Evolutionary conservation across 1,140 invertebrate genomes (phyloP), one percentile per base, ranked within the genome.

Genomic region (Lordiphosa mommai): DNA sequence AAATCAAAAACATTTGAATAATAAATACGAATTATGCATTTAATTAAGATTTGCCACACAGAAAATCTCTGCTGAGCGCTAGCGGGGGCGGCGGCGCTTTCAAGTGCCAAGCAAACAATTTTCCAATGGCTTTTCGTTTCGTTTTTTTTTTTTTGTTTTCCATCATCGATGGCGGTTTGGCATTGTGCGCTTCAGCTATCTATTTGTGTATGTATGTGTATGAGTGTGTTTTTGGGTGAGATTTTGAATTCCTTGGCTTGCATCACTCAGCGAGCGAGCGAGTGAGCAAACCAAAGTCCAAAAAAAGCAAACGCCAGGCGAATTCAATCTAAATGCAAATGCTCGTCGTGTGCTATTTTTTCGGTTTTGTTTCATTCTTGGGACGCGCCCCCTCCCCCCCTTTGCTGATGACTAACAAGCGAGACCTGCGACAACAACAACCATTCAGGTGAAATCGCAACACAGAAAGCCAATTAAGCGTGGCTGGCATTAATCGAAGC

Each of bases 301-400:
- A 53, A 14, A 41, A 36, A 13, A 40, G 17, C 46, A 51, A 80
- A 52, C 47, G 47, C 46, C 67, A 58, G 44, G 69, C 71, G 63
- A 76, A 84, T 84, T 72, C 77, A 82, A 82, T 82, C 77, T 82
- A 82, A 82, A 82, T 82, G 77, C 77, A 82, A 82, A 82, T 82
- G 77, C 52, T 76, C 56, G 61, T 61, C 53, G 47, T 74, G 61
- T 80, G 66, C 60, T 71, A 23, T 23, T 23, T 23, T 23, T 23
- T 23, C 20, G 20, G 20, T 71, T 76, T 71, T 76, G 60, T 56
- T 57, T 68, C 56, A 61, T 55, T 56, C 65, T 68, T 68, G 48
- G 51, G 44, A 37, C 36, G 32, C 38, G 46, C 38, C 58, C 23
- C 20, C 23, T 10, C 0, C 51, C 16, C 1, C 10, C 3, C 12